phyloP scores from a whole-genome alignment of 1,140 invertebrate species.

The Pachypeltis micranthus region DNA sequence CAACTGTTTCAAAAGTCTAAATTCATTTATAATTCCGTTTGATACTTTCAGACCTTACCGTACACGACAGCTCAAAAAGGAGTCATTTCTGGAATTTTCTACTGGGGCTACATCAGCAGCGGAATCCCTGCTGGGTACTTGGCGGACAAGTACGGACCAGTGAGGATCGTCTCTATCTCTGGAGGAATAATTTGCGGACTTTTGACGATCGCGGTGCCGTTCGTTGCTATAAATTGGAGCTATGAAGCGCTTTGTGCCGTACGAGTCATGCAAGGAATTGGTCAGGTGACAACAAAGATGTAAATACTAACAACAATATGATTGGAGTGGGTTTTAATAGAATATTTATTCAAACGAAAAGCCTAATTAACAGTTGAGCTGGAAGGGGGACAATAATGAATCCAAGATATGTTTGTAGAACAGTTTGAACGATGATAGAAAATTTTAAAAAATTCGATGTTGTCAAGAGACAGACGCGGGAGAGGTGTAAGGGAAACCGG shows the following conservation, averaged over 20 bases:
- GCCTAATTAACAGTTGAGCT: too few species aligned
- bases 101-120: slow-evolving; percentile 73
- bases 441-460: too few species aligned
- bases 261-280: slow-evolving; percentile 72
- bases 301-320: too few species aligned
- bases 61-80: slow-evolving; percentile 69
- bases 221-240: slow-evolving; percentile 55
- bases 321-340: too few species aligned
- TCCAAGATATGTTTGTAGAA: too few species aligned
- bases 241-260: slow-evolving; percentile 60
- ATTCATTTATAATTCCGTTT: slow-evolving; percentile 23
- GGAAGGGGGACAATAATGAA: too few species aligned
- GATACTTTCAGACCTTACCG: slow-evolving; percentile 51
- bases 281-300: slow-evolving; percentile 48
- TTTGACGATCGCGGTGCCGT: slow-evolving; percentile 64
- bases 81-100: slow-evolving; percentile 70
- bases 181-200: slow-evolving; percentile 37
- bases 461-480: too few species aligned
- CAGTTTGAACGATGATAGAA: too few species aligned
- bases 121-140: slow-evolving; percentile 76
- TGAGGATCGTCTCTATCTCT: slow-evolving; percentile 23
- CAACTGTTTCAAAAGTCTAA: too few species aligned
- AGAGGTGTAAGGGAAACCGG: too few species aligned
- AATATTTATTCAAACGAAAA: too few species aligned
- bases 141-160: slow-evolving; percentile 41